Percentiles rank a stretch among this genome's conserved stretches.
Conservation (phyloP, 2,113 vertebrate genomes). For the Brevimyrus niger region DNA sequence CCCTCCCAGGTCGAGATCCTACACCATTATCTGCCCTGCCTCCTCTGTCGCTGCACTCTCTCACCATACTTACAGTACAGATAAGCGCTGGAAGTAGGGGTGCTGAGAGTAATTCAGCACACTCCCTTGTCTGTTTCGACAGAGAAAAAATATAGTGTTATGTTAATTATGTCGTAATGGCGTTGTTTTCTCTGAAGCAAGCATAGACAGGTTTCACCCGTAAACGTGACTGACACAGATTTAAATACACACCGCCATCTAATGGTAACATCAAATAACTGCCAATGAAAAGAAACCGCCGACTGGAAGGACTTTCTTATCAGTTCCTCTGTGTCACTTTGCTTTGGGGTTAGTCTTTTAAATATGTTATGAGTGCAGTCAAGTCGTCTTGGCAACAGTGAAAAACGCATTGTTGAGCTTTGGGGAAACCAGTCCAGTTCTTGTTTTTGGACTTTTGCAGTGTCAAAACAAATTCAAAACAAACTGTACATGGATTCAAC, state of each 20-base stretch:
- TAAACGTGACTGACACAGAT: background rate
- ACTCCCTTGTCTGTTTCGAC: background rate
- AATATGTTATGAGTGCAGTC: background rate
- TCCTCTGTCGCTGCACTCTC: too few relatives aligned
- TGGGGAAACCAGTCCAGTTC: background rate
- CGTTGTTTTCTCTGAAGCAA: background rate
- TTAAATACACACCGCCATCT: background rate
- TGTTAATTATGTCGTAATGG: background rate
- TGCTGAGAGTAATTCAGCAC: too few relatives aligned
- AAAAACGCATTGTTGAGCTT: background rate
- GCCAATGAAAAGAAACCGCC: background rate
- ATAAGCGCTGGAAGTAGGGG: background rate
- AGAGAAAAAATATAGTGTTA: background rate
- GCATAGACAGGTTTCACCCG: background rate
- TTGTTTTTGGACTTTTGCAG: background rate
- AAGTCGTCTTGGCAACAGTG: background rate
- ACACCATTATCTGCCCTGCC: too few relatives aligned
- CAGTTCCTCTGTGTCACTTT: background rate
- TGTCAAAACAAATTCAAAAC: background rate
- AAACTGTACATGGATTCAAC: background rate
- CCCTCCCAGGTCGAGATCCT: too few relatives aligned
- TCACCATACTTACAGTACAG: background rate
- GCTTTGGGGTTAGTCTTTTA: background rate
- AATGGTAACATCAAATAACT: background rate
- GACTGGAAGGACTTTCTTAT: background rate